phyloP scores from a whole-genome alignment of 1,140 invertebrate genomes.

The Neotoxoptera formosana region DNA sequence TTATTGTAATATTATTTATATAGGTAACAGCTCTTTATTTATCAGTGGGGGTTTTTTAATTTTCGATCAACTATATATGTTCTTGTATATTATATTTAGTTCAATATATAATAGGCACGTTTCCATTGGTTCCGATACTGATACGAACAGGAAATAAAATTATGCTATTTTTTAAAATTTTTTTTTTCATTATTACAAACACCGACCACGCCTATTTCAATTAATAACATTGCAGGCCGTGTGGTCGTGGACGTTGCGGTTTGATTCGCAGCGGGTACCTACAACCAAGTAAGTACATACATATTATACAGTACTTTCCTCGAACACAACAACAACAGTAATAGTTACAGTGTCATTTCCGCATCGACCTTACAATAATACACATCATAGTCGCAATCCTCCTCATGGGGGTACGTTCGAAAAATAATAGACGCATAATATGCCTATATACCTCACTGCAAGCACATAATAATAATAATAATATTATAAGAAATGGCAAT shows the following conservation, averaged over 20 bases:
- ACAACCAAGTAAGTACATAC: not conserved
- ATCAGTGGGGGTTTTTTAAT: not conserved
- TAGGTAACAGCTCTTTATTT: not conserved
- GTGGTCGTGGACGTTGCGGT: not conserved
- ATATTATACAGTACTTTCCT: constrained; percentile 21
- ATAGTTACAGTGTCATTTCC: constrained; percentile 35
- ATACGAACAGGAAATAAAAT: constrained; percentile 19
- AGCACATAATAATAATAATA: too few species aligned
- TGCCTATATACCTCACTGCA: too few species aligned
- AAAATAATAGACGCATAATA: not conserved
- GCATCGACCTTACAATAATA: not conserved
- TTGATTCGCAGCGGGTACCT: constrained; percentile 28
- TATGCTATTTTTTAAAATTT: not conserved
- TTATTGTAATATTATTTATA: not conserved
- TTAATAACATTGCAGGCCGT: not conserved
- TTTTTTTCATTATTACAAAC: not conserved
- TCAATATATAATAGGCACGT: not conserved
- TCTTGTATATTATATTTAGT: not conserved
- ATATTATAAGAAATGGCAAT: not conserved
- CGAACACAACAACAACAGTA: not conserved
- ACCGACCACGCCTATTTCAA: not conserved
- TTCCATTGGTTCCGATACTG: not conserved
- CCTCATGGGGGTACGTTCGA: not conserved
- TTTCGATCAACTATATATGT: not conserved
- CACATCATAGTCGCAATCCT: not conserved